Evolutionary conservation across 2,113 vertebrate species (phyloP), one percentile per base, ranked within the genome.

Genomic region (Kryptolebias marmoratus): DNA sequence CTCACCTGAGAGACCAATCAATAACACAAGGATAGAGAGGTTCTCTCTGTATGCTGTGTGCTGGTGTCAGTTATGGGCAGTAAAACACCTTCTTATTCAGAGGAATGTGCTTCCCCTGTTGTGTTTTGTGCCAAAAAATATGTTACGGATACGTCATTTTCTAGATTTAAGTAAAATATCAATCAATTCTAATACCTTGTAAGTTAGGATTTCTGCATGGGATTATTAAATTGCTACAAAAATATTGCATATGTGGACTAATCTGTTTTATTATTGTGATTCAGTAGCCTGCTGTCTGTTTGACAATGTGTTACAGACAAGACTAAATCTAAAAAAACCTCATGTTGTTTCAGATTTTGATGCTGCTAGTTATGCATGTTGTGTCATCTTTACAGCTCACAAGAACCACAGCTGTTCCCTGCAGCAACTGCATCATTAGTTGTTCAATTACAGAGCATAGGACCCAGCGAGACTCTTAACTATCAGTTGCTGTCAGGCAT

Each of bases 1-100:
- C 84, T 92, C 87, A 88, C 88, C 87, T 90, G 86, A 89, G 84
- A 88, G 88, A 88, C 80, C 87, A 88, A 92, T 93, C 91, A 92
- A 92, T 93, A 91, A 90, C 84, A 57, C 58, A 45, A 70, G 55
- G 64, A 56, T 73, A 58, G 74, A 48, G 76, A 69, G 82, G 58
- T 64, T 64, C 80, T 79, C 73, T 69, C 69, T 61, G 62, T 67
- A 14, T 64, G 69, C 66, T 80, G 45, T 63, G n/a, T 73, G 71
- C 74, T 56, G 69, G 56, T 87, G 87, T 87, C 83, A 86, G 39
- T 84, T 79, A 78, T 71, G 68, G 53, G 66, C 71, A 66, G 48
- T 75, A 82, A 87, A 87, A 87, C 75, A 75, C 31, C 44, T 30
- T 64, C 67, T 72, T 67, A 70, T 73, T 82, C 69, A 70, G 12